These are phyloP conservation scores for Tragelaphus oryx DNA, from an alignment of 2,797 vertebrate species.

Conservation along the genomic window DNA sequence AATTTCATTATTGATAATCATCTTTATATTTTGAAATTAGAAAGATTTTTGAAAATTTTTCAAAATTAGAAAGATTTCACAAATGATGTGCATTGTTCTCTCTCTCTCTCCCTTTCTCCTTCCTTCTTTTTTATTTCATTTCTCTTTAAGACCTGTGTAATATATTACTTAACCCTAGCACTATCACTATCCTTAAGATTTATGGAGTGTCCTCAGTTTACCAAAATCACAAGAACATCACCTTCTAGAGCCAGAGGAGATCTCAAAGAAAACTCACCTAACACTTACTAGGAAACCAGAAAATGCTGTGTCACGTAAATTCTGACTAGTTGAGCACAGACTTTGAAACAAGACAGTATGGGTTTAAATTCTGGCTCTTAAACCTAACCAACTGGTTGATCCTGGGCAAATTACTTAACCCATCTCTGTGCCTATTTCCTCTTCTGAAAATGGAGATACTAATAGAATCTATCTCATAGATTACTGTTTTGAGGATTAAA, in stretches of 20 bases:
- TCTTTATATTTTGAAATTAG: not conserved
- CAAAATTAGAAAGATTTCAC: not conserved
- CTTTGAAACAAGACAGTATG: not conserved
- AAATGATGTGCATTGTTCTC: not conserved
- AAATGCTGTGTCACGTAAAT: not conserved
- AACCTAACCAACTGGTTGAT: not conserved
- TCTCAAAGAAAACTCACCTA: not conserved
- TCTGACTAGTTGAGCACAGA: not conserved
- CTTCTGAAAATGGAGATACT: not conserved
- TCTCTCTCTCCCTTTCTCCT: not conserved
- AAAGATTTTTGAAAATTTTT: not conserved
- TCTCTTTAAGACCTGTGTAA: not conserved
- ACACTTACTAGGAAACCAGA: not conserved
- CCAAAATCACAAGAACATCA: not conserved
- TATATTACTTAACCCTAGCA: not conserved
- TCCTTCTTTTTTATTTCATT: not conserved
- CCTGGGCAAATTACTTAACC: not conserved
- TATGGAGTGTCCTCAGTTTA: not conserved
- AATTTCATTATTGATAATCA: not conserved
- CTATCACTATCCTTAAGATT: not conserved
- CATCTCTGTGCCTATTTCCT: not conserved
- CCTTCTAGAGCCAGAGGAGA: not conserved
- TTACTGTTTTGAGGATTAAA: not conserved
- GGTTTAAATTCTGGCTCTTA: not conserved
- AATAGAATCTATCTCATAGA: not conserved